Percentiles rank a stretch among this genome's conserved stretches.
Conservation (phyloP, 2,113 vertebrate species). For the Grammomys dolichurus region DNA sequence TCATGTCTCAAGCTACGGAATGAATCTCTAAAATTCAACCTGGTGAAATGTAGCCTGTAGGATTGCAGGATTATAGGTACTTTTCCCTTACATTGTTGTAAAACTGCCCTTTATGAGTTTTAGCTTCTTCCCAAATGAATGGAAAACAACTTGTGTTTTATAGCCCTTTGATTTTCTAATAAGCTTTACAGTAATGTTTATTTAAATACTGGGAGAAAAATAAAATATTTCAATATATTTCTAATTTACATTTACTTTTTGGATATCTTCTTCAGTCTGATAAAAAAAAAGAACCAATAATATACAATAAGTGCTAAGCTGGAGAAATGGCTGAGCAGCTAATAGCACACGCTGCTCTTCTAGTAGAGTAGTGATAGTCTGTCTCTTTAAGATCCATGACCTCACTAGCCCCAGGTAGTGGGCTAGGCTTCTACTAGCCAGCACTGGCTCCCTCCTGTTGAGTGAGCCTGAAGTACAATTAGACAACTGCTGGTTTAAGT, state of each 20-base stretch:
- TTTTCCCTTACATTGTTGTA: background rate
- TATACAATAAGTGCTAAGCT: background rate
- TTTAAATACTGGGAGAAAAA: background rate
- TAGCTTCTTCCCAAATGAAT: background rate
- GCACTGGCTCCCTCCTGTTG: background rate
- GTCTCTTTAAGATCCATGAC: background rate
- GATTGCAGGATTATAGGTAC: background rate
- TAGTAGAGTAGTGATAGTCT: background rate
- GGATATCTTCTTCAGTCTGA: background rate
- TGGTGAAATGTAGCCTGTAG: background rate
- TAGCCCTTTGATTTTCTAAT: slow-evolving; percentile 77
- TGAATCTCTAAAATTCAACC: background rate
- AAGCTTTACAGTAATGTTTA: background rate
- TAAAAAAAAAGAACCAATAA: background rate
- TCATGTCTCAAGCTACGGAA: background rate
- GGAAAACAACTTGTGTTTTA: slow-evolving; percentile 74
- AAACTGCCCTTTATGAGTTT: background rate
- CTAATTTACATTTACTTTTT: background rate
- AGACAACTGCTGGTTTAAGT: background rate
- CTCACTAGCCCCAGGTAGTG: background rate
- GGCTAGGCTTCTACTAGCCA: background rate
- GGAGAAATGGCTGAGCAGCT: background rate
- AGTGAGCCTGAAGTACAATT: background rate
- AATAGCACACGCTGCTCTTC: background rate
- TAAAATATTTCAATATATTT: background rate